phyloP scores from a whole-genome alignment of 2,797 vertebrate species.

The Chrosomus eos region DNA sequence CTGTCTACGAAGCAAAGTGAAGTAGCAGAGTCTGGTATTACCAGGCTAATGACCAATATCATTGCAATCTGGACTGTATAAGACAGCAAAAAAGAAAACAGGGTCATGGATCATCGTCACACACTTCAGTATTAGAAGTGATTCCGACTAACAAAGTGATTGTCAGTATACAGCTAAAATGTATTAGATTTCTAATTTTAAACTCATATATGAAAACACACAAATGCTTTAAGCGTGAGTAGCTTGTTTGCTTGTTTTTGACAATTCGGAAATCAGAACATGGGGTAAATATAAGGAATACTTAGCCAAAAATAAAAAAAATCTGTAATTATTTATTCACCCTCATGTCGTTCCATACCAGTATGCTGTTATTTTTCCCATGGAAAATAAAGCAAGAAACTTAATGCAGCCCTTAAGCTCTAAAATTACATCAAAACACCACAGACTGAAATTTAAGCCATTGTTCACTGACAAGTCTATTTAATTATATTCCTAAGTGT shows the following conservation, averaged over 20 bases:
- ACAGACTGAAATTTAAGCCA: neutral
- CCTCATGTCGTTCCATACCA: neutral
- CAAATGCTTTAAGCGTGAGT: neutral
- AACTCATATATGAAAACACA: neutral
- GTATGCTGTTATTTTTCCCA: neutral
- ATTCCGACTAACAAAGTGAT: neutral
- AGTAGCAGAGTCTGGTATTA: too few relatives aligned
- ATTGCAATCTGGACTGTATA: slow-evolving; percentile 64
- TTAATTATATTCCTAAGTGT: neutral
- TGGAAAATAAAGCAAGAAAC: neutral
- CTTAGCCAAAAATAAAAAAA: neutral
- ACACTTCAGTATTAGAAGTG: neutral
- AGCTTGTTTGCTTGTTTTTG: neutral
- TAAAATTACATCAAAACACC: neutral
- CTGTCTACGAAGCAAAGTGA: too few relatives aligned
- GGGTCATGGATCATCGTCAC: neutral
- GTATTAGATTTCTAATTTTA: neutral
- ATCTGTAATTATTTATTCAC: neutral
- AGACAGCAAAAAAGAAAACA: slow-evolving; percentile 50
- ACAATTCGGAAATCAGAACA: neutral
- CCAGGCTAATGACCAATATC: slow-evolving; percentile 59
- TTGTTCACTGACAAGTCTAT: neutral
- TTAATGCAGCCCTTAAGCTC: neutral
- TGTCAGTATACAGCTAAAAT: neutral
- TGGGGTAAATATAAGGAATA: neutral